Evolutionary conservation across 1,140 invertebrate genomes (phyloP), one percentile per base, ranked within the genome.

Genomic region (Saccostrea echinata): DNA sequence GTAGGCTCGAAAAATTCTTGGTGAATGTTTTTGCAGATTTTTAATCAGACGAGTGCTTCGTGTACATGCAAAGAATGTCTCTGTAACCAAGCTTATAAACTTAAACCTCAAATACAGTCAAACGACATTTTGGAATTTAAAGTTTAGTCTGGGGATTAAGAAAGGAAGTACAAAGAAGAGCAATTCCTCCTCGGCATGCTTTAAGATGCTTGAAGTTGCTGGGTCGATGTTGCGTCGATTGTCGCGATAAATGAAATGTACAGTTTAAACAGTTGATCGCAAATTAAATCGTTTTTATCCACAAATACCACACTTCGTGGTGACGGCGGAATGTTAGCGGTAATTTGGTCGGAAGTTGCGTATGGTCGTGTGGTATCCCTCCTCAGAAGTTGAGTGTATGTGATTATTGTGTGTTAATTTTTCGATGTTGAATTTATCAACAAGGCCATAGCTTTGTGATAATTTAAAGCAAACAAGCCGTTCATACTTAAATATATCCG

Each of bases 211-310:
- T 76, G 30, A 76, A 16, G 68, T 76, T 76, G 68, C 68, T 76
- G 68, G 27, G 68, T 16, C 68, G 30, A 68, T 76, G 68, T 33
- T 76, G 68, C 27, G 24, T 76, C 27, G 68, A 76, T 76, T 76
- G 68, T 43, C 68, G 30, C 30, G 68, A 76, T 76, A 76, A 76
- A 76, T 76, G 30, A 76, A 76, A 76, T 76, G 24, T 76, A 76
- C 68, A 27, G 16, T 30, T 16, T 76, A 76, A 76, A 76, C 68
- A 76, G 24, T 76, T 76, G 68, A 76, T 76, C 68, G 27, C 68
- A 76, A 76, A 76, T 76, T 76, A 76, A 76, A 76, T 76, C 68
- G 68, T 76, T 76, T 71, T 76, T 33, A 76, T 76, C 27, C 68
- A 76, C 27, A 30, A 27, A 76, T 76, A 16, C 68, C 68, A 18